phyloP scores from a whole-genome alignment of 2,888 invertebrate genomes.

The Crocallis elinguaria region DNA sequence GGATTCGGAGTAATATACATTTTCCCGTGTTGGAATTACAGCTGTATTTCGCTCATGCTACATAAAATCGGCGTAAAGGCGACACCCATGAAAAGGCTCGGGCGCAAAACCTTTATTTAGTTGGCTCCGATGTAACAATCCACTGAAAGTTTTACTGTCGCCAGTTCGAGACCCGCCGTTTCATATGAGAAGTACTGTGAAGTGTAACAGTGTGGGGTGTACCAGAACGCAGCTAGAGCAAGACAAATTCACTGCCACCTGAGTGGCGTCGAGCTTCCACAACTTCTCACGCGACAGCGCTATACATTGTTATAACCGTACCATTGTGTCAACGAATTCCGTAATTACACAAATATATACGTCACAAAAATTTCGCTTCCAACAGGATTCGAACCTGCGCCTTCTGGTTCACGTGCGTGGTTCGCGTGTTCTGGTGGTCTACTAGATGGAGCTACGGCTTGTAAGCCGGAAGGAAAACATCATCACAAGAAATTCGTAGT shows the following conservation, averaged over 20 bases:
- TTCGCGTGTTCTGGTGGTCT: too few species aligned
- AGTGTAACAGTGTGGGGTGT: constrained; percentile 50
- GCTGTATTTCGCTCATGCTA: constrained; percentile 77
- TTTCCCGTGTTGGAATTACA: constrained; percentile 80
- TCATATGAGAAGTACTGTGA: constrained; percentile 66
- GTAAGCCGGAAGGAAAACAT: too few species aligned
- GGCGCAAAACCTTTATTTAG: constrained; percentile 74
- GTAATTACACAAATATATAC: too few species aligned
- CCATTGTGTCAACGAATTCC: too few species aligned
- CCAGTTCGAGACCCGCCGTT: constrained; percentile 61
- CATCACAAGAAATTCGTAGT: too few species aligned
- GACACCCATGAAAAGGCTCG: constrained; percentile 70
- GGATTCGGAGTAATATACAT: constrained; percentile 81
- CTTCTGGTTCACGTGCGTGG: too few species aligned
- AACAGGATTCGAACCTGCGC: too few species aligned
- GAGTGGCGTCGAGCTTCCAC: constrained; percentile 24
- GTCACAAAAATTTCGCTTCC: too few species aligned
- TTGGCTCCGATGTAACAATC: constrained; percentile 75
- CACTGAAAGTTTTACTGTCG: constrained; percentile 77
- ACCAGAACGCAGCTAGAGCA: constrained; percentile 56
- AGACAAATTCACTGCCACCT: constrained; percentile 51
- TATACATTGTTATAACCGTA: too few species aligned
- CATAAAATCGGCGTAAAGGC: constrained; percentile 80
- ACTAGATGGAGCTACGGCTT: too few species aligned
- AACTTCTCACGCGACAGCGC: constrained; percentile 40